These are phyloP conservation scores for Dipodomys ordii DNA, from an alignment of 2,113 vertebrate genomes.

Conservation along the genomic window DNA sequence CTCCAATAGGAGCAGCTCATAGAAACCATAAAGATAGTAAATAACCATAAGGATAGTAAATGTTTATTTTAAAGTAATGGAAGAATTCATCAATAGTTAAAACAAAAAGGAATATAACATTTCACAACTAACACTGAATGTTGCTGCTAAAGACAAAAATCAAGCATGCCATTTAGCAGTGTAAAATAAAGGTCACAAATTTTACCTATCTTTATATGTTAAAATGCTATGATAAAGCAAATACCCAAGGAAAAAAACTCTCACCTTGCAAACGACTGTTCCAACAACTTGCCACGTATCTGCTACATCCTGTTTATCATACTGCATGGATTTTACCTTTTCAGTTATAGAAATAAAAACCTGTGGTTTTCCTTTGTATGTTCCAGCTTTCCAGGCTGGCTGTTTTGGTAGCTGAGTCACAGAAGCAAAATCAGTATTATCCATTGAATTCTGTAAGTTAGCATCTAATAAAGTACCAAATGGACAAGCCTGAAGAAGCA, in stretches of 20 bases:
- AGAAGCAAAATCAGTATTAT: slow-evolving; percentile 82
- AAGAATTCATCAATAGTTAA: neutral
- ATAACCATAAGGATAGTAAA: neutral
- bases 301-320: slow-evolving; percentile 89
- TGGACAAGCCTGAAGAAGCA: slow-evolving; percentile 93
- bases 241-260: slow-evolving; percentile 44
- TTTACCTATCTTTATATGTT: slow-evolving; percentile 56
- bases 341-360: slow-evolving; percentile 92
- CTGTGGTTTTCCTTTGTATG: slow-evolving; percentile 92
- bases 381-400: slow-evolving; percentile 93
- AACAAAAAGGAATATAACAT: too few relatives aligned
- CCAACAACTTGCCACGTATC: slow-evolving; percentile 96
- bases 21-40: neutral
- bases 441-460: slow-evolving; percentile 82
- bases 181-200: slow-evolving; percentile 39
- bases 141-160: slow-evolving; percentile 36
- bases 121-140: neutral
- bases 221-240: slow-evolving; percentile 13
- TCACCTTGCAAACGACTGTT: slow-evolving; percentile 95
- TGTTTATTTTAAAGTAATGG: slow-evolving; percentile 1
- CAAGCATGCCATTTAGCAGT: slow-evolving; percentile 11
- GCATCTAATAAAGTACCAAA: slow-evolving; percentile 93
- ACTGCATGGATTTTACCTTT: slow-evolving; percentile 95
- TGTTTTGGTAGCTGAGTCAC: slow-evolving; percentile 89
- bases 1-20: slow-evolving; percentile 13